These are phyloP conservation scores for Oedothorax gibbosus DNA, from an alignment of 1,140 invertebrate species.

Conservation along the genomic window DNA sequence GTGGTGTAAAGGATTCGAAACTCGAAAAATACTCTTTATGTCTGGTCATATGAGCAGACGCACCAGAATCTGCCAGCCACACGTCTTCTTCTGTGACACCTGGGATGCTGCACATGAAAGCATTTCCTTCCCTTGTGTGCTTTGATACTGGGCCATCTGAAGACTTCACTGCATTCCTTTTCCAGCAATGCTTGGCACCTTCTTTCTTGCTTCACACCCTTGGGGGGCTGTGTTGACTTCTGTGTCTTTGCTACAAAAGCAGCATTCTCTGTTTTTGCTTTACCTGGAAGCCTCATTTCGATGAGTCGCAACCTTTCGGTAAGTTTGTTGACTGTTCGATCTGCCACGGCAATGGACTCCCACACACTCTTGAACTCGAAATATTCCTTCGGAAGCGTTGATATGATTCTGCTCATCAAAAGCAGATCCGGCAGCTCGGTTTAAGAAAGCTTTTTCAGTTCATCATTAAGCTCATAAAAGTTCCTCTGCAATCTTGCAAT, in stretches of 20 bases:
- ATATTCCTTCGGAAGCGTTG: background rate
- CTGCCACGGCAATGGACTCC: background rate
- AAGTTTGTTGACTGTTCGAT: background rate
- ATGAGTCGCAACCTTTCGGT: slow-evolving; percentile 8
- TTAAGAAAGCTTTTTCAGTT: background rate
- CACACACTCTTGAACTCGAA: slow-evolving; percentile 21
- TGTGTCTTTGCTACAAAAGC: background rate
- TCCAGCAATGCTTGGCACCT: background rate
- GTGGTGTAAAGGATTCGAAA: background rate
- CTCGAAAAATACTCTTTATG: background rate
- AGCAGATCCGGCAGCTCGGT: background rate
- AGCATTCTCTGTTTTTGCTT: background rate
- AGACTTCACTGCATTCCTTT: background rate
- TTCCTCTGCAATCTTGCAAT: slow-evolving; percentile 1
- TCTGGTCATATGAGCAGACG: slow-evolving; percentile 1
- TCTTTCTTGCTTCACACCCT: background rate
- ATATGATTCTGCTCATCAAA: slow-evolving; percentile 5
- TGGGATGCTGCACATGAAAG: background rate
- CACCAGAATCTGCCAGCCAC: background rate
- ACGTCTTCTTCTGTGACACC: background rate
- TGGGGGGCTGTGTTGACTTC: background rate
- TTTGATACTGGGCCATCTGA: background rate
- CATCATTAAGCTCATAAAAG: slow-evolving; percentile 1
- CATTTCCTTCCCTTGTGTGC: background rate
- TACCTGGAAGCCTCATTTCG: background rate